Conservation (phyloP, 2,888 invertebrate species). For the Agriotes lineatus region DNA sequence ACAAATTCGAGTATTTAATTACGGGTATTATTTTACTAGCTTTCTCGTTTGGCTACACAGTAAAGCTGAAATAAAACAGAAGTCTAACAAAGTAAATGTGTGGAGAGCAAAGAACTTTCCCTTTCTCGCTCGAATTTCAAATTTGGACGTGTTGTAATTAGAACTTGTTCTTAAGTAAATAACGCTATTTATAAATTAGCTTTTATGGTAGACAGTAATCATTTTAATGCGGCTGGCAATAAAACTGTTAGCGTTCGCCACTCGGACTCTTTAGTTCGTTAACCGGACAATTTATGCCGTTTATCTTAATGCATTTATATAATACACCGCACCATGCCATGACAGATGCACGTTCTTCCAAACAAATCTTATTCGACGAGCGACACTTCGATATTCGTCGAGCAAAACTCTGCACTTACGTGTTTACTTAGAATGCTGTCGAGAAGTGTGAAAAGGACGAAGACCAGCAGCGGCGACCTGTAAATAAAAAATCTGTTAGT, state of each 20-base stretch:
- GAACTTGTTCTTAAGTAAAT: neutral
- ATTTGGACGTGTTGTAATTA: no score
- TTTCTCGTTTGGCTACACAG: no score
- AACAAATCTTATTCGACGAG: no score
- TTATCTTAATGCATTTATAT: neutral
- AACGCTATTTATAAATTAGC: conserved; percentile 8
- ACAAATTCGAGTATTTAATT: no score
- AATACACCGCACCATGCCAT: conserved; percentile 3
- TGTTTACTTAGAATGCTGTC: conserved; percentile 70
- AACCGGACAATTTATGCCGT: conserved; percentile 11
- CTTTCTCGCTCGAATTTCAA: no score
- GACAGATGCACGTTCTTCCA: neutral
- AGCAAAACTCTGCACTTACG: no score
- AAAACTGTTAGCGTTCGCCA: conserved; percentile 8
- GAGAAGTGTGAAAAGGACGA: conserved; percentile 70
- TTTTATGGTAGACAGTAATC: conserved; percentile 7
- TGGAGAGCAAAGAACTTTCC: no score
- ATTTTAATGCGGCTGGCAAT: conserved; percentile 6
- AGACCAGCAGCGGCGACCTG: conserved; percentile 74
- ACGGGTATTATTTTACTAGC: no score
- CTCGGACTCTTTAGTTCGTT: conserved; percentile 6
- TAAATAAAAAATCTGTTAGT: no score
- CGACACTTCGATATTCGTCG: no score
- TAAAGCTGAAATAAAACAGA: no score
- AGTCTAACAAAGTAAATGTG: no score